These are phyloP conservation scores for Bacillus rossius DNA, from an alignment of 1,140 invertebrate species.

Conservation along the genomic window DNA sequence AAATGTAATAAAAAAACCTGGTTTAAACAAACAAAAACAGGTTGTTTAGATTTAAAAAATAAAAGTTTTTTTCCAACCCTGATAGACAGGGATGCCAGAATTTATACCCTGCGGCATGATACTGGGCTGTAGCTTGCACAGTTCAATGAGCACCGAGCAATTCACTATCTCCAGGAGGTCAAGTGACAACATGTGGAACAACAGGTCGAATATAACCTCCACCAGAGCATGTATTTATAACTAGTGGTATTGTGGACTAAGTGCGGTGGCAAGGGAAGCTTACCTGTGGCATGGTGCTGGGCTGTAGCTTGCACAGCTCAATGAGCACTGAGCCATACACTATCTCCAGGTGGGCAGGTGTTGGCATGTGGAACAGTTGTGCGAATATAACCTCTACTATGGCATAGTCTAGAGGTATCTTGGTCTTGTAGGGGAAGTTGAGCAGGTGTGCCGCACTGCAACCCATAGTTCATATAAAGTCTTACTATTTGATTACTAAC, in stretches of 20 bases:
- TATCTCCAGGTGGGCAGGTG: conserved; percentile 83
- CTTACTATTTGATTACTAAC: too few species aligned
- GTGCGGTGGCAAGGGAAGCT: too few species aligned
- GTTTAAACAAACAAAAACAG: too few species aligned
- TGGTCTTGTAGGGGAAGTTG: conserved; percentile 87
- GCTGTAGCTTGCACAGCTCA: conserved; percentile 95
- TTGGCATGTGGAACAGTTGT: conserved; percentile 90
- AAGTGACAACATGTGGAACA: conserved; percentile 85
- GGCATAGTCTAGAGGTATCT: conserved; percentile 96
- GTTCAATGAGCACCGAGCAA: conserved; percentile 91
- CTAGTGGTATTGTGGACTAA: too few species aligned
- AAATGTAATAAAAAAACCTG: too few species aligned
- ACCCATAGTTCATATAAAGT: too few species aligned
- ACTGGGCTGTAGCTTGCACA: conserved; percentile 94
- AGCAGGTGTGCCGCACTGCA: conserved; percentile 80
- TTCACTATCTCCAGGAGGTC: conserved; percentile 92
- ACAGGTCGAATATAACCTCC: conserved; percentile 91
- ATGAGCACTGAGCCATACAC: conserved; percentile 94
- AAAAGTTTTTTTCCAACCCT: too few species aligned
- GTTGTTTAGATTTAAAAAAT: too few species aligned
- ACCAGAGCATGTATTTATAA: too few species aligned
- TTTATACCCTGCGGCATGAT: conserved; percentile 98
- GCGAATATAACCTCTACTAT: conserved; percentile 96
- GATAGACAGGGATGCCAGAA: too few species aligned
- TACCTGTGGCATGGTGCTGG: conserved; percentile 94